Evolutionary conservation across 2,797 vertebrate genomes (phyloP).

Genomic region (Spea hammondii): DNA sequence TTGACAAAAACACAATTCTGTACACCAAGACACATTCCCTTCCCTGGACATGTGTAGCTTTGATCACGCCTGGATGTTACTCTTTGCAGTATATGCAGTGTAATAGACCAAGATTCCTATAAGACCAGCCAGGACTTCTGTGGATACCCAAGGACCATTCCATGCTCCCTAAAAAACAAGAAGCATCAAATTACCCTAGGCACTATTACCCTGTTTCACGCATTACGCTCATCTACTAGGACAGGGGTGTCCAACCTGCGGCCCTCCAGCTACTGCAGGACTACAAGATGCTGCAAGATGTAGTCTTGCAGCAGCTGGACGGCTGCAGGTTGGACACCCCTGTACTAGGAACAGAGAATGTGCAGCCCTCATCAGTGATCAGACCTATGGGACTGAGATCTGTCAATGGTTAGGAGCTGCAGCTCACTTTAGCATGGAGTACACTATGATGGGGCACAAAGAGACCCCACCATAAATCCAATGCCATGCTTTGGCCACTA

Average conservation of each 20-base stretch:
- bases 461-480: conserved; percentile 47
- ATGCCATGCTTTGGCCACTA: neutral
- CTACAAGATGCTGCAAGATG: neutral
- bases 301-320: too few relatives aligned
- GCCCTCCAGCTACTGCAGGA: too few relatives aligned
- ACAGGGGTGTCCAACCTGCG: too few relatives aligned
- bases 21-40: conserved; percentile 21
- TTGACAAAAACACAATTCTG: conserved; percentile 26
- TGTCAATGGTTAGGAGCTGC: conserved; percentile 30
- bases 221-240: too few relatives aligned
- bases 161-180: conserved; percentile 75
- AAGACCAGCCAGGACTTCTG: conserved; percentile 83
- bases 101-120: conserved; percentile 84
- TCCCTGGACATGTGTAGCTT: neutral
- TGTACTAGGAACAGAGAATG: neutral
- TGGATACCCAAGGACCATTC: conserved; percentile 89
- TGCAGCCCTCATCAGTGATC: conserved; percentile 12
- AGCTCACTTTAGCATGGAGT: conserved; percentile 33
- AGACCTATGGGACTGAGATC: neutral
- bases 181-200: neutral
- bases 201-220: too few relatives aligned
- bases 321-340: neutral
- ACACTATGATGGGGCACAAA: conserved; percentile 49
- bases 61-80: conserved; percentile 78
- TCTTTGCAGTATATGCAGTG: conserved; percentile 84